Conservation (phyloP, 2,797 vertebrate genomes). For the Crenichthys baileyi region DNA sequence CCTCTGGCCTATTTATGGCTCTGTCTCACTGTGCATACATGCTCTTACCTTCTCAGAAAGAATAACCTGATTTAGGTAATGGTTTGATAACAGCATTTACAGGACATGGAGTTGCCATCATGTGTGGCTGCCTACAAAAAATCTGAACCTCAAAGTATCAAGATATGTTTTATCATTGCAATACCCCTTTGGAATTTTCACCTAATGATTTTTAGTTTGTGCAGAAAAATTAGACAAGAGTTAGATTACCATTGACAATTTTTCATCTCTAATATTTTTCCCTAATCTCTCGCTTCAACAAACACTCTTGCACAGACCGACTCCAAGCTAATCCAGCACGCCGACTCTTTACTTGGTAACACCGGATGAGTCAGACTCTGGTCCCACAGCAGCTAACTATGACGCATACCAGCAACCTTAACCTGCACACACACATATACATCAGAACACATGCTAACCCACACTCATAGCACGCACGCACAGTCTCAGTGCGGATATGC, state of each 20-base stretch:
- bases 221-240: background rate
- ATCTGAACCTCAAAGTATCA: slow-evolving; percentile 17
- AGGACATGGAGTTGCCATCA: slow-evolving; percentile 49
- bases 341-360: slow-evolving; percentile 69
- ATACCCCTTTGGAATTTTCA: background rate
- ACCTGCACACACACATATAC: slow-evolving; percentile 44
- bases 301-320: slow-evolving; percentile 25
- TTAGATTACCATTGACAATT: background rate
- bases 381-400: slow-evolving; percentile 79
- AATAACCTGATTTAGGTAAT: slow-evolving; percentile 41
- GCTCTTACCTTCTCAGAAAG: slow-evolving; percentile 23
- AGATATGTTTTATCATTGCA: slow-evolving; percentile 4
- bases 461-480: background rate
- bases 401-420: slow-evolving; percentile 76
- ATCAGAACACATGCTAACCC: slow-evolving; percentile 14
- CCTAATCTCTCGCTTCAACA: slow-evolving; percentile 10
- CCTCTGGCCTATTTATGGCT: slow-evolving; percentile 44
- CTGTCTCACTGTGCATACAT: slow-evolving; percentile 11
- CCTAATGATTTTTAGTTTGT: background rate
- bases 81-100: slow-evolving; percentile 44
- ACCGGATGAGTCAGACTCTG: slow-evolving; percentile 82
- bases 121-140: slow-evolving; percentile 25
- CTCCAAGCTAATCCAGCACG: slow-evolving; percentile 63
- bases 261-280: background rate
- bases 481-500: slow-evolving; percentile 1